phyloP scores from a whole-genome alignment of 2,797 vertebrate species.

The Sandelia bainsii region DNA sequence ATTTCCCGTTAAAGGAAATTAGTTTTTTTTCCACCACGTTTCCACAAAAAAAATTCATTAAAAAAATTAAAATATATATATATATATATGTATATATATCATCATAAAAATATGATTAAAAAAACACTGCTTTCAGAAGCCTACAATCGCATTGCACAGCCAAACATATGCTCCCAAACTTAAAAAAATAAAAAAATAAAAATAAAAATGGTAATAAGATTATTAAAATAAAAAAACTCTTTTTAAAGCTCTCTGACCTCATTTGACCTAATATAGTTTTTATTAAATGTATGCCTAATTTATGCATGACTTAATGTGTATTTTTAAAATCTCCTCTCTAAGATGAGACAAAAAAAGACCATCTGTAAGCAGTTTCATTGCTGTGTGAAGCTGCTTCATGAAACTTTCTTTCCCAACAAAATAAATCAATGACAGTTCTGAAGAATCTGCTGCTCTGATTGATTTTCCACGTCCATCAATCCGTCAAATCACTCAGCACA shows the following conservation, averaged over 20 bases:
- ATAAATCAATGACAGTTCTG: constrained; percentile 53
- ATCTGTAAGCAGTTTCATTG: constrained; percentile 2
- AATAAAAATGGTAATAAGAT: not conserved
- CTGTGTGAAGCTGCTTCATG: constrained; percentile 10
- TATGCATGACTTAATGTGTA: not conserved
- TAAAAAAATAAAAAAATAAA: not conserved
- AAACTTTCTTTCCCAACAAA: constrained; percentile 30
- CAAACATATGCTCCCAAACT: not conserved
- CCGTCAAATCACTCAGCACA: constrained; percentile 30
- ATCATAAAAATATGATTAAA: not conserved
- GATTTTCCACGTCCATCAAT: constrained; percentile 62
- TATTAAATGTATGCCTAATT: not conserved
- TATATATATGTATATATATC: too few species aligned
- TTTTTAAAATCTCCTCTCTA: not conserved
- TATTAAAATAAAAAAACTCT: not conserved
- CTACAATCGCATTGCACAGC: not conserved
- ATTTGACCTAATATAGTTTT: not conserved
- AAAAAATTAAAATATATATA: too few species aligned
- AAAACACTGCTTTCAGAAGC: not conserved
- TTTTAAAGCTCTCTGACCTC: not conserved
- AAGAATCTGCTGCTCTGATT: constrained; percentile 50
- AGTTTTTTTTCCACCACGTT: too few species aligned
- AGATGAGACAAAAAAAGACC: not conserved
- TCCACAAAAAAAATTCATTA: too few species aligned
- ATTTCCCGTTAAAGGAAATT: not conserved